phyloP scores from a whole-genome alignment of 2,113 vertebrate genomes.

The Hystrix brachyura region DNA sequence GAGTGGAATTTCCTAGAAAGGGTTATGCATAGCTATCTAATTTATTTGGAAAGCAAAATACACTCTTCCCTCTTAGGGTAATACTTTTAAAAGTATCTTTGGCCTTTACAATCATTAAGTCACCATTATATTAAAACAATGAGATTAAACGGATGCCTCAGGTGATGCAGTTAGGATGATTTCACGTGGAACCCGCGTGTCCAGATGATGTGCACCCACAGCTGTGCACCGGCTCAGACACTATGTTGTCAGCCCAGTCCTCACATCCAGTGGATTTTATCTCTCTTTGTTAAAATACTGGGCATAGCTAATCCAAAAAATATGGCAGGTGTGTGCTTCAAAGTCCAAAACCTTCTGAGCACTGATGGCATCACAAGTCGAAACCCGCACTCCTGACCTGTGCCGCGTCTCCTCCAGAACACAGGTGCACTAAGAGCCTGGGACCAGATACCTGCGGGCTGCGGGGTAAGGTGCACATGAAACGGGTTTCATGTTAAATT shows the following conservation, averaged over 20 bases:
- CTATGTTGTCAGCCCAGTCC: not conserved
- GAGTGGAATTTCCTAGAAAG: not conserved
- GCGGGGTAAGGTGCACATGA: accelerated
- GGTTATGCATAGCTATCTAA: not conserved
- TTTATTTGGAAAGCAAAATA: not conserved
- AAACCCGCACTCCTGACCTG: not conserved
- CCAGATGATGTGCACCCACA: not conserved
- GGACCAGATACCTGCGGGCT: not conserved
- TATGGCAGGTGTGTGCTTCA: not conserved
- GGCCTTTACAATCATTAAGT: not conserved
- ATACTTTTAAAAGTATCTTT: not conserved
- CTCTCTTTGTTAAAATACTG: not conserved
- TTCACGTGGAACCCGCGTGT: not conserved
- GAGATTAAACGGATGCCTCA: not conserved
- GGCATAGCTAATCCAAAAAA: not conserved
- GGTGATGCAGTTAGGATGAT: not conserved
- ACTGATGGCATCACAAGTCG: too few species aligned
- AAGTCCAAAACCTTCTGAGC: not conserved
- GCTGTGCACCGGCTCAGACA: accelerated
- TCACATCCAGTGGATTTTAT: not conserved
- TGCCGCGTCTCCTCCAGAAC: not conserved
- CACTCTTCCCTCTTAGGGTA: not conserved
- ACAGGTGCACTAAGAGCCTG: not conserved
- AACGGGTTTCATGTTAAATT: not conserved
- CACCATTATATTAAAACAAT: not conserved